Percentiles rank a stretch among this genome's conserved stretches.
Conservation (phyloP, 2,113 vertebrate species). For the Mohoua ochrocephala region DNA sequence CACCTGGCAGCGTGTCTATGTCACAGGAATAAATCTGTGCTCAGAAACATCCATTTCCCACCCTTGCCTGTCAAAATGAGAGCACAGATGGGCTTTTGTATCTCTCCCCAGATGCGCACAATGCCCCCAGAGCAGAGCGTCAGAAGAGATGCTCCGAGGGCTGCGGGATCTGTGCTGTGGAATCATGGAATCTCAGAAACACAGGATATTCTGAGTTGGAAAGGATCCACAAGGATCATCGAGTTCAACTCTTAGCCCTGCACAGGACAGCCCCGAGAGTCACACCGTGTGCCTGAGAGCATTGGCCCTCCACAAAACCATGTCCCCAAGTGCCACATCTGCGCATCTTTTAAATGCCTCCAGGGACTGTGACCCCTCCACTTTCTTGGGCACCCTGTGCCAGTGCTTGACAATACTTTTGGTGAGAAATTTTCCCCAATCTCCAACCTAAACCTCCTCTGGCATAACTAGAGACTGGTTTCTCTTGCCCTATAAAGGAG, state of each 20-base stretch:
- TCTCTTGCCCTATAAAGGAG: neutral
- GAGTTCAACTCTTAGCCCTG: neutral
- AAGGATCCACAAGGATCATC: neutral
- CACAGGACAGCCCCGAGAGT: neutral
- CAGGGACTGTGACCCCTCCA: rapidly evolving
- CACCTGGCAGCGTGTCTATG: rapidly evolving
- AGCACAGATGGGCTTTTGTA: rapidly evolving
- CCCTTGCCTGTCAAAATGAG: too few relatives aligned
- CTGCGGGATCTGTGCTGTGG: rapidly evolving
- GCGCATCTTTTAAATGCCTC: rapidly evolving
- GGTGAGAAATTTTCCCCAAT: neutral
- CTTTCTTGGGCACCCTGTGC: neutral
- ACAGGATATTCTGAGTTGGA: neutral
- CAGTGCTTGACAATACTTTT: neutral
- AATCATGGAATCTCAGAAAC: rapidly evolving
- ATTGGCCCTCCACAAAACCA: neutral
- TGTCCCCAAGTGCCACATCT: neutral
- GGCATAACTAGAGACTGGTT: neutral
- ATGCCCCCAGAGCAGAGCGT: rapidly evolving
- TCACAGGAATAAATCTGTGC: too few relatives aligned
- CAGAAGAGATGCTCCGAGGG: rapidly evolving
- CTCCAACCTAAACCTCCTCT: neutral
- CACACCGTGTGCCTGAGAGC: neutral
- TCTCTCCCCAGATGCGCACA: rapidly evolving
- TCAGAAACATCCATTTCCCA: rapidly evolving